Percentiles rank a stretch among this genome's conserved stretches.
phyloP scores from a whole-genome alignment of 2,888 invertebrate genomes.

The Tortricodes alternella region DNA sequence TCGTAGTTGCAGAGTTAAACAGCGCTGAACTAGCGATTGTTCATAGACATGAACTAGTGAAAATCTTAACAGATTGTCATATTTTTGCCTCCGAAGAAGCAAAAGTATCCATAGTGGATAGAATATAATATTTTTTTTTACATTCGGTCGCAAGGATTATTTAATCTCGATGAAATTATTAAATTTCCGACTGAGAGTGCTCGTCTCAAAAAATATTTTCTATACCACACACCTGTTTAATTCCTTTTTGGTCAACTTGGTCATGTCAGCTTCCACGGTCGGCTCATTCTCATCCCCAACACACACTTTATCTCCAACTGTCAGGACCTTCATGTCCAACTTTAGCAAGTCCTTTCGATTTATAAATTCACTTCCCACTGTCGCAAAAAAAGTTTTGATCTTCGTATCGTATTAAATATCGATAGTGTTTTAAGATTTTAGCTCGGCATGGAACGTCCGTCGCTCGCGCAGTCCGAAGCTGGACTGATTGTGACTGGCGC shows the following conservation, averaged over 20 bases:
- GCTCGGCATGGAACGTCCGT: slow-evolving; percentile 34
- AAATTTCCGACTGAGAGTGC: too few relatives aligned
- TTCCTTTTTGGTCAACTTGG: slow-evolving; percentile 68
- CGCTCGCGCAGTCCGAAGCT: slow-evolving; percentile 7
- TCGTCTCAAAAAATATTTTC: too few relatives aligned
- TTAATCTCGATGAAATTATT: too few relatives aligned
- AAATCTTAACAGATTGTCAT: too few relatives aligned
- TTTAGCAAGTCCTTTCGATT: not conserved
- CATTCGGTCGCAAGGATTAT: too few relatives aligned
- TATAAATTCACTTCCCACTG: slow-evolving; percentile 26
- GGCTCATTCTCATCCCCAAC: slow-evolving; percentile 68
- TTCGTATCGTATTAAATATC: slow-evolving; percentile 58
- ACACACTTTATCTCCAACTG: slow-evolving; percentile 65
- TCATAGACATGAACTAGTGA: too few relatives aligned
- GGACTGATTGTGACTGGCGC: slow-evolving; percentile 42
- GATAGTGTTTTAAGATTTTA: slow-evolving; percentile 40
- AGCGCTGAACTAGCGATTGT: too few relatives aligned
- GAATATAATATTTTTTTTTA: too few relatives aligned
- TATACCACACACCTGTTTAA: slow-evolving; percentile 61
- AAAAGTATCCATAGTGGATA: too few relatives aligned
- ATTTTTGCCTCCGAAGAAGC: too few relatives aligned
- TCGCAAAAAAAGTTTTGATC: slow-evolving; percentile 24
- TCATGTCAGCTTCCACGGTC: slow-evolving; percentile 54
- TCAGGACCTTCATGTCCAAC: slow-evolving; percentile 68
- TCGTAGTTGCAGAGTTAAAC: too few relatives aligned